A percentile compares a stretch with the other conserved stretches of the same genome.
These are phyloP conservation scores for Drosophila nannoptera DNA, from an alignment of 1,140 invertebrate genomes.

Conservation along the genomic window DNA sequence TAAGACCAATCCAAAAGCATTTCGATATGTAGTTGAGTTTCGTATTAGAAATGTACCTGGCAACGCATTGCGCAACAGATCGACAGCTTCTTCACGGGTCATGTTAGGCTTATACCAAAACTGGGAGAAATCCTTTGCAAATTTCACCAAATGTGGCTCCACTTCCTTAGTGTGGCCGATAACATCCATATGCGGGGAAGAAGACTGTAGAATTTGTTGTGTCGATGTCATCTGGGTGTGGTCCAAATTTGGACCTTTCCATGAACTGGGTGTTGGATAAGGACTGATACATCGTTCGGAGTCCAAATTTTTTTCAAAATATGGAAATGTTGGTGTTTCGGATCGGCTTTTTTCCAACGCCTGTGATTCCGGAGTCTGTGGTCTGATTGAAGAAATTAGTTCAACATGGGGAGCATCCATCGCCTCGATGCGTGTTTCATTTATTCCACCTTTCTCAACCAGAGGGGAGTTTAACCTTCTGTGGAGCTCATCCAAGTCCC, in stretches of 20 bases:
- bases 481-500: constrained; percentile 45
- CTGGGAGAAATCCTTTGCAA: constrained; percentile 95
- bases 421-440: constrained; percentile 11
- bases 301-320: constrained; percentile 69
- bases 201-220: constrained; percentile 83
- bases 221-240: neutral
- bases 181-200: constrained; percentile 80
- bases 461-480: constrained; percentile 53
- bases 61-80: constrained; percentile 89
- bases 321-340: constrained; percentile 92
- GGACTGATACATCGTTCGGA: constrained; percentile 82
- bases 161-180: constrained; percentile 83
- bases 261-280: constrained; percentile 20
- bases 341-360: constrained; percentile 80
- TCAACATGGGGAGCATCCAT: constrained; percentile 16
- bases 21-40: constrained; percentile 84
- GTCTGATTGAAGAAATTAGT: neutral
- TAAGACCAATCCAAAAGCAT: constrained; percentile 96
- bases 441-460: constrained; percentile 4
- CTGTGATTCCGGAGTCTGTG: constrained; percentile 46
- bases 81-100: constrained; percentile 95
- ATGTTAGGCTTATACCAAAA: constrained; percentile 99
- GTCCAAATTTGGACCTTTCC: constrained; percentile 1
- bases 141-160: constrained; percentile 93
- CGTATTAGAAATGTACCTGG: constrained; percentile 97